Evolutionary conservation across 2,888 invertebrate genomes (phyloP).

Genomic region (Lottia scabra): DNA sequence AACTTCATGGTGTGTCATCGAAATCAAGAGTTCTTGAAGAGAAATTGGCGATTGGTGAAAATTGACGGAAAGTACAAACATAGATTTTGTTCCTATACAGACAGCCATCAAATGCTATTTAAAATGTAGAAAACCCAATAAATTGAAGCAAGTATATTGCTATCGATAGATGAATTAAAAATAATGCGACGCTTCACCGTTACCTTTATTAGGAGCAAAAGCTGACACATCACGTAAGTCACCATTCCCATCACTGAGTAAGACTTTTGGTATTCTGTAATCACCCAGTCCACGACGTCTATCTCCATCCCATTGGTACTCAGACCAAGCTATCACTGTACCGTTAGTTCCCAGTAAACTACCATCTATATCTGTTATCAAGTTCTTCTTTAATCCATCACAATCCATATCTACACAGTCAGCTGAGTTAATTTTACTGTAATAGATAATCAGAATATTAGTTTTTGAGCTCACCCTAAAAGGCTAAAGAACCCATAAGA

Average conservation of each 20-base stretch:
- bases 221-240: constrained; percentile 34
- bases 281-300: constrained; percentile 60
- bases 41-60: no score
- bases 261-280: constrained; percentile 61
- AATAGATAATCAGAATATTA: no score
- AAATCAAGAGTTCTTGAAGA: no score
- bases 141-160: no score
- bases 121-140: no score
- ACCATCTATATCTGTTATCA: constrained; percentile 61
- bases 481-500: no score
- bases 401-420: constrained; percentile 69
- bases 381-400: constrained; percentile 62
- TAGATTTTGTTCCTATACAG: no score
- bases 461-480: no score
- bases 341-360: constrained; percentile 47
- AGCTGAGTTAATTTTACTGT: constrained; percentile 57
- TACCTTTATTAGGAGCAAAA: constrained; percentile 59
- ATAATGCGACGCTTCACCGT: neutral
- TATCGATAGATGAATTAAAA: no score
- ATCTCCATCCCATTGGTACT: constrained; percentile 60
- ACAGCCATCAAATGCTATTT: no score
- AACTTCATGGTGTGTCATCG: no score
- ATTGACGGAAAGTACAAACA: no score
- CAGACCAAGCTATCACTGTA: constrained; percentile 57
- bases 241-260: constrained; percentile 51